Percentiles rank a stretch among this genome's conserved stretches.
These are phyloP conservation scores for Paguma larvata DNA, from an alignment of 2,797 vertebrate species.

Conservation along the genomic window DNA sequence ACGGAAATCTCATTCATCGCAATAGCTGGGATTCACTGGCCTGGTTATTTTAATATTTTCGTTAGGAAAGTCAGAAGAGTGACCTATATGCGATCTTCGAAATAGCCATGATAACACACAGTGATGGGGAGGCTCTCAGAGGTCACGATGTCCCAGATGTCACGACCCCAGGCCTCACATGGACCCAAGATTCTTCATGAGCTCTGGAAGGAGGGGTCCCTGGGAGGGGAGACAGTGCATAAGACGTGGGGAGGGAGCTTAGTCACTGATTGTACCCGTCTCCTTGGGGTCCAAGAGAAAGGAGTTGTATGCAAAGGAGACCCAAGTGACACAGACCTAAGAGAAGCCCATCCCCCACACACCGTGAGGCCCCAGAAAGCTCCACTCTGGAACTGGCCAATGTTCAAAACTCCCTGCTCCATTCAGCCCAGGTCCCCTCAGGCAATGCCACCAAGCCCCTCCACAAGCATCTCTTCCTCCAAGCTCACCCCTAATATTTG, in stretches of 20 bases:
- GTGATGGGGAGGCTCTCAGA: too few relatives aligned
- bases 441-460: neutral
- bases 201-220: neutral
- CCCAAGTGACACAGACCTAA: neutral
- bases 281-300: neutral
- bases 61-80: neutral
- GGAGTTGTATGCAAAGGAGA: neutral
- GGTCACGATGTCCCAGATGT: rapidly evolving
- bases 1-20: neutral
- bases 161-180: rapidly evolving
- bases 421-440: neutral
- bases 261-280: neutral
- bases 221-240: neutral
- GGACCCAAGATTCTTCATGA: neutral
- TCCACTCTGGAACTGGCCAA: neutral
- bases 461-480: neutral
- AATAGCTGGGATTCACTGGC: neutral
- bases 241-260: neutral
- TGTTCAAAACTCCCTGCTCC: neutral
- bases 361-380: neutral
- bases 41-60: neutral
- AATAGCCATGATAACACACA: neutral
- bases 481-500: neutral
- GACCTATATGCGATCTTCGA: neutral
- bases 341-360: neutral